Base-by-base conservation (phyloP, 2,888 invertebrate species). In the Geophilus truncorum region DNA sequence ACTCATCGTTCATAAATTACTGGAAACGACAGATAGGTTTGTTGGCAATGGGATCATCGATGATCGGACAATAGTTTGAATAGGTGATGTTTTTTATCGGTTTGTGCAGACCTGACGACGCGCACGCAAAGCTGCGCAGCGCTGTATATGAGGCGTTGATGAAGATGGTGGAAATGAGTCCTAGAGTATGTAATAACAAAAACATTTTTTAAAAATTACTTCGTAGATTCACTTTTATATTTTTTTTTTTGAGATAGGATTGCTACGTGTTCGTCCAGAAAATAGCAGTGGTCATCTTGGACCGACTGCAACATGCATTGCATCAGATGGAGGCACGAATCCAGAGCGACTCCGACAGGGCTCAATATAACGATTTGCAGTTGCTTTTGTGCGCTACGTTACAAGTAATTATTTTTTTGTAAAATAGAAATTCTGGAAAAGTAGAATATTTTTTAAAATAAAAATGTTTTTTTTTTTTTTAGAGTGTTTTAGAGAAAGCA, bases 161-260 rank as follows among this genome's bases (percentile, higher is more conserved):
- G 98, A 98, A 99, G 89, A 94, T 99, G 94, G 95, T 99, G 70
- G 99, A 98, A 87, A 98, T 98, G 87, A 97, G 97, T 1, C 98
- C 99, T 0, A 91, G 92, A 83, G 88, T 87, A 83, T 79, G 80
- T 77, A n/a, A n/a, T n/a, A n/a, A n/a, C n/a, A n/a, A n/a, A n/a
- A n/a, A n/a, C n/a, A n/a, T n/a, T n/a, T n/a, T n/a, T n/a, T n/a
- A n/a, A n/a, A n/a, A n/a, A n/a, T n/a, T n/a, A n/a, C n/a, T n/a
- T n/a, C n/a, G n/a, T n/a, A n/a, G n/a, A n/a, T n/a, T n/a, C n/a
- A n/a, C n/a, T n/a, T n/a, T n/a, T n/a, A n/a, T n/a, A n/a, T n/a
- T n/a, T n/a, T n/a, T n/a, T 34, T 45, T 32, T 82, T 78, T 78
- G 78, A 75, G 80, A 28, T 84, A 86, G 87, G 98, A 98, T 89